Base-by-base conservation (phyloP, 1,140 invertebrate species). In the Panonychus citri region DNA sequence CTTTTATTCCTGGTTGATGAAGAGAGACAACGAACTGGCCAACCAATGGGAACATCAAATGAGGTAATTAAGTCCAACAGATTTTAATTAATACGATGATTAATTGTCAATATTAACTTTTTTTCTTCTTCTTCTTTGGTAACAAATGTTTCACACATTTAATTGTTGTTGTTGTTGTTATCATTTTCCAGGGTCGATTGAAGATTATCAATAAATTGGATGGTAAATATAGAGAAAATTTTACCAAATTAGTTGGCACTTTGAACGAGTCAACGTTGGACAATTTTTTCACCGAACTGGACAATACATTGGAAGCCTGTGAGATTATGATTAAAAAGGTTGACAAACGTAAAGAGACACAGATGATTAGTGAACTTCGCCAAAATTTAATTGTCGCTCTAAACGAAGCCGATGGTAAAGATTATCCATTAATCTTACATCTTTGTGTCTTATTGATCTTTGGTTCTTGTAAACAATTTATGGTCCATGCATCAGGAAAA, bases 401-500 rank as follows among this genome's bases (percentile, higher is more conserved):
- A 42, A 64, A 56, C 17, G 56, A 53, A 39, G 43, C 48, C 1
- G 43, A 40, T 3, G 79, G 76, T 48, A 70, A 76, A 37, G 87
- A 93, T 66, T 76, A 84, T 28, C 85, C 88, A 0, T 68, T 90
- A 37, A 74, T 79, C n/a, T 68, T 96, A 17, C 88, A 94, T 68
- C 69, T 93, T 42, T 77, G 78, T 1, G 77, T 76, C 7, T 74
- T 89, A 46, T 72, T 90, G 27, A 73, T 93, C 24, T 91, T 91
- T 64, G 85, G 83, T 24, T 75, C 77, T 12, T 71, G 79, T 0
- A 85, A 82, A 15, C 79, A 85, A 63, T 51, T 53, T 62, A 83
- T 89, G 69, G 62, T 96, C 17, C 85, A 94, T 66, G 84, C 84
- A 13, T 90, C 87, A 26, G 89, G 89, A 0, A 79, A 85, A 67